Evolutionary conservation across 2,797 vertebrate genomes (phyloP).

Genomic region (Sebastes itinus): DNA sequence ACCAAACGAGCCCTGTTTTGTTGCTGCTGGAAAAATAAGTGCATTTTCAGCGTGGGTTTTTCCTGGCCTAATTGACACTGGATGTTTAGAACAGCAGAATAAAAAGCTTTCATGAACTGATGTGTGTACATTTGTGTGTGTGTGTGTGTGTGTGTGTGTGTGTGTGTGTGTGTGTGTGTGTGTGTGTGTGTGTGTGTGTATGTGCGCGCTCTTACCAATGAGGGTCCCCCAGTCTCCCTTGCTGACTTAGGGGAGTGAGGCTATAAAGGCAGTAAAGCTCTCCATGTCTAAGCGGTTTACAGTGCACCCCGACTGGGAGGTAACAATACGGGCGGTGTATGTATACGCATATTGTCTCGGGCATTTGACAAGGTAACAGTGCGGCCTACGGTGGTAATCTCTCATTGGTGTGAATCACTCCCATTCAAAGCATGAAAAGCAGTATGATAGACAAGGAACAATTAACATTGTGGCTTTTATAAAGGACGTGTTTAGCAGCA

Average conservation of each 20-base stretch:
- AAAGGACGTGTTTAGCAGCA: slow-evolving; percentile 60
- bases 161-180: neutral
- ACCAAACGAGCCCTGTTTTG: neutral
- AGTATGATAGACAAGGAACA: slow-evolving; percentile 61
- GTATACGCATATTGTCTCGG: slow-evolving; percentile 51
- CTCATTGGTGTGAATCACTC: slow-evolving; percentile 48
- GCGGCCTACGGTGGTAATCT: slow-evolving; percentile 59
- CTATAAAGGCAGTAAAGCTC: slow-evolving; percentile 60
- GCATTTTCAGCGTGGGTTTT: slow-evolving; percentile 1
- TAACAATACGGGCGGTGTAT: slow-evolving; percentile 53
- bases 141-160: neutral
- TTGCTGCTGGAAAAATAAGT: neutral
- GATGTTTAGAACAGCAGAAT: slow-evolving; percentile 16
- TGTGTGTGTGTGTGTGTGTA: neutral
- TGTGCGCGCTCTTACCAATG: neutral
- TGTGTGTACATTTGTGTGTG: neutral
- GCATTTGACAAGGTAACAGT: slow-evolving; percentile 53
- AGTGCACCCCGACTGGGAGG: slow-evolving; percentile 51
- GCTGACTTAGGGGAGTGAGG: slow-evolving; percentile 36
- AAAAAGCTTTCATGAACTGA: slow-evolving; percentile 25
- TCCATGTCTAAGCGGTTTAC: slow-evolving; percentile 72
- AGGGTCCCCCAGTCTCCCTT: slow-evolving; percentile 18
- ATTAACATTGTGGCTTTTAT: slow-evolving; percentile 66
- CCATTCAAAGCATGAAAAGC: slow-evolving; percentile 66
- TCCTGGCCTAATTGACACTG: neutral